phyloP scores from a whole-genome alignment of 2,113 vertebrate genomes.

The Opisthocomus hoazin region DNA sequence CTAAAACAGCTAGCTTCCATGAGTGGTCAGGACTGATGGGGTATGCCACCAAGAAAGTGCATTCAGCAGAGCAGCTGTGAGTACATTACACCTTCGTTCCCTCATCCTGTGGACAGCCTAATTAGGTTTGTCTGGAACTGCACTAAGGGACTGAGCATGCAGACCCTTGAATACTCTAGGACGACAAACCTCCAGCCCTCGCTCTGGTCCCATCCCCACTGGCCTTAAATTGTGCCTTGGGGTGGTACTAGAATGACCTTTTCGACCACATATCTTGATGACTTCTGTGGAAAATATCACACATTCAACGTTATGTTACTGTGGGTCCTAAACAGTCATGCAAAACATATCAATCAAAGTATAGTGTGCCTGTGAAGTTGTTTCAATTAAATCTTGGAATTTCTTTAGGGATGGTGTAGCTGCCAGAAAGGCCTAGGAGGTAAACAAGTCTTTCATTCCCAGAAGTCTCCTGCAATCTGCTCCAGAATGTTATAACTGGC shows the following conservation, averaged over 20 bases:
- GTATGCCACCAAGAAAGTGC: neutral
- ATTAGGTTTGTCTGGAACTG: neutral
- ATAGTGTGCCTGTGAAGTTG: neutral
- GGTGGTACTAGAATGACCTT: neutral
- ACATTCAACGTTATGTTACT: rapidly evolving
- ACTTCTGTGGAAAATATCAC: neutral
- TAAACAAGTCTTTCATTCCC: neutral
- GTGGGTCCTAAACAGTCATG: neutral
- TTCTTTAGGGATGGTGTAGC: neutral
- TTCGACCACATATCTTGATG: neutral
- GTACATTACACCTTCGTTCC: neutral
- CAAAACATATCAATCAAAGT: neutral
- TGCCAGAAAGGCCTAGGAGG: neutral
- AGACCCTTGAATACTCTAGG: neutral
- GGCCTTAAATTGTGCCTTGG: neutral
- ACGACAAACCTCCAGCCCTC: neutral
- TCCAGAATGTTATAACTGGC: neutral
- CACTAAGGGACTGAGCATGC: neutral
- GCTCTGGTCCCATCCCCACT: neutral
- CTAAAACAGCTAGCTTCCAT: neutral
- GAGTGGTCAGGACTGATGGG: neutral
- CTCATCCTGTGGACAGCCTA: neutral
- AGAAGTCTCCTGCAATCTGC: neutral
- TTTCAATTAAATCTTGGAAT: neutral
- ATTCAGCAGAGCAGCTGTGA: neutral